Base-by-base conservation (phyloP, 2,797 vertebrate genomes). In the Salarias fasciatus region DNA sequence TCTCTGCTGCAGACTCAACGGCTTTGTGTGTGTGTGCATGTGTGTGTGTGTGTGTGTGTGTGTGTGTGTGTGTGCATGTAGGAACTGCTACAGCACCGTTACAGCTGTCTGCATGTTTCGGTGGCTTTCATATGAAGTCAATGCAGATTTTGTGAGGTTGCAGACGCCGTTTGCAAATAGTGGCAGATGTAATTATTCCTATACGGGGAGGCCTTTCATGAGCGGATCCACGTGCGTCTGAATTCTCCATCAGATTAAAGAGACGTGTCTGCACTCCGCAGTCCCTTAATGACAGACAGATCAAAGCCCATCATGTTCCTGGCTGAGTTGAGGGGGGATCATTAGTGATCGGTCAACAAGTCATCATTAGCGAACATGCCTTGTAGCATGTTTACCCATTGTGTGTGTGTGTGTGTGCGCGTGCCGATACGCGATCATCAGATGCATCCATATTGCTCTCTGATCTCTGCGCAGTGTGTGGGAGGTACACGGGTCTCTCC, bases 281-380 rank as follows among this genome's bases (percentile, higher is more conserved):
- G 73, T 59, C 75, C 51, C 72, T 80, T 88, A 83, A 91, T 88
- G 87, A 75, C 88, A 84, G 68, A 8, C 54, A 72, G 89, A 91
- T 91, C 91, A 92, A 91, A 92, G 89, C 75, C 62, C 69, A 82
- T 80, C 78, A 69, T 80, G 86, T 80, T 83, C 63, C 47, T 65
- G 59, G 53, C 51, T 69, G 77, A 69, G 78, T 61, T 71, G 69
- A 72, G 72, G 77, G 69, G 67, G 77, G 50, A 82, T 90, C 84
- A 86, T 89, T 91, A 89, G 77, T 12, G 45, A 62, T 69, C 74
- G 87, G 89, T 89, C 88, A 91, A 84, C 79, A 57, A 72, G 75
- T 79, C 80, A 83, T 89, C 86, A 88, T 89, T 89, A 90, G 68
- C 69, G 42, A 40, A 72, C 73, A 50, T 49, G 66, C 77, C 72